Base-by-base conservation (phyloP, 2,113 vertebrate genomes). In the Anarrhichthys ocellatus region DNA sequence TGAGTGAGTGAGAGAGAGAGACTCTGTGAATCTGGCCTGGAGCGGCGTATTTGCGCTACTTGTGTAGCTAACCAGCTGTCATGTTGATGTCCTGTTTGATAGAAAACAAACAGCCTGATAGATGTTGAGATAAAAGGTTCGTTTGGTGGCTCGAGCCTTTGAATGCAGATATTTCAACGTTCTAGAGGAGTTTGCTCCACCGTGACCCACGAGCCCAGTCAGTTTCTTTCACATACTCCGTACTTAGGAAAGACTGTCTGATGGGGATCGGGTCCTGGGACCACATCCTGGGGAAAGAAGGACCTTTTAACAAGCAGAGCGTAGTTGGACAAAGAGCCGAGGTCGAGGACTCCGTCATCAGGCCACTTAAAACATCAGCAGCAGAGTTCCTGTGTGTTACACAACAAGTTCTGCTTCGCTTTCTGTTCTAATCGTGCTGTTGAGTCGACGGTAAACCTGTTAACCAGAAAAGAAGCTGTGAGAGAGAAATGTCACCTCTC, bases 61-160 rank as follows among this genome's bases (percentile, higher is more conserved):
- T 52, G 11, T 24, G 72, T 80, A 78, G 78, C 66, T 64, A 54
- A 86, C 14, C 77, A 69, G 84, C 78, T 80, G 38, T 56, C n/a
- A 40, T 58, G 64, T 78, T 32, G 42, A 76, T 74, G 48, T 66
- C 50, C 42, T 69, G 64, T 40, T 46, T 62, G 38, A 65, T 67
- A n/a, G 50, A 72, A 77, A 22, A 63, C 44, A 34, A 50, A 15
- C 5, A 50, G 9, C 64, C 36, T 10, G 63, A 44, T 68, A 44
- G 44, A 69, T 81, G 24, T 48, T 69, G 46, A 74, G 42, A 69
- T 15, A 44, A 73, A 80, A 68, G 29, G 17, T 63, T 69, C 38
- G 38, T 42, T 64, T 66, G 15, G 38, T 9, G 24, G 70, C 52
- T 80, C 61, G 18, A 52, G 67, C 27, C 18, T 61, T 5, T 48